Evolutionary conservation across 2,888 invertebrate species (phyloP), one percentile per base, ranked within the genome.

Genomic region (Digitonthophagus gazella): DNA sequence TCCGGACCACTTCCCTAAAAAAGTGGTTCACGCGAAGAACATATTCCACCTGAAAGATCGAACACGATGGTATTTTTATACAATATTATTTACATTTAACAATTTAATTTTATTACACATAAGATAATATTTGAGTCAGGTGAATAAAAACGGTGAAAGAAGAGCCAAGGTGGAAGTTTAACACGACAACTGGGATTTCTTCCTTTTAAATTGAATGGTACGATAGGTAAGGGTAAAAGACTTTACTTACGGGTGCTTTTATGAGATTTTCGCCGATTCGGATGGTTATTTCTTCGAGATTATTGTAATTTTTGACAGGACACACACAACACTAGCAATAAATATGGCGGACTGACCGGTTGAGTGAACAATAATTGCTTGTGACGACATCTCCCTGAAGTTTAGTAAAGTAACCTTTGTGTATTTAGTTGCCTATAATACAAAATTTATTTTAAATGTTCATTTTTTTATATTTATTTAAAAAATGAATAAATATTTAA

Each of bases 1-100:
- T 19, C 22, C 22, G 56, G 67, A 61, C 70, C 67, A 65, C 63
- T 64, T 44, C 56, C 18, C 28, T 8, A 44, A 44, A 44, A 44
- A 15, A 63, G 67, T 67, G 66, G 67, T 61, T 56, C 55, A 65
- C 65, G 66, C 61, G n/a, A 65, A 58, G 58, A 57, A 68, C 68
- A 68, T 68, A 68, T 68, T 70, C 64, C 63, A 57, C 64, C 70
- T 70, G 63, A 66, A 70, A 70, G n/a, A 56, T 61, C 11, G 22
- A 63, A 56, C 14, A 57, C 64, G n/a, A 15, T 0, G 54, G 22
- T 44, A 61, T 58, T 66, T 15, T 28, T 58, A 44, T 44, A 44
- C 28, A 44, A 44, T 44, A 44, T 6, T 44, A 44, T 58, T 58
- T 0, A 56, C 55, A 19, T 19, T 18, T n/a, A n/a, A n/a, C n/a